A percentile compares a stretch with the other conserved stretches of the same genome.
These are phyloP conservation scores for Orcinus orca DNA, from an alignment of 2,113 vertebrate genomes.

Conservation along the genomic window DNA sequence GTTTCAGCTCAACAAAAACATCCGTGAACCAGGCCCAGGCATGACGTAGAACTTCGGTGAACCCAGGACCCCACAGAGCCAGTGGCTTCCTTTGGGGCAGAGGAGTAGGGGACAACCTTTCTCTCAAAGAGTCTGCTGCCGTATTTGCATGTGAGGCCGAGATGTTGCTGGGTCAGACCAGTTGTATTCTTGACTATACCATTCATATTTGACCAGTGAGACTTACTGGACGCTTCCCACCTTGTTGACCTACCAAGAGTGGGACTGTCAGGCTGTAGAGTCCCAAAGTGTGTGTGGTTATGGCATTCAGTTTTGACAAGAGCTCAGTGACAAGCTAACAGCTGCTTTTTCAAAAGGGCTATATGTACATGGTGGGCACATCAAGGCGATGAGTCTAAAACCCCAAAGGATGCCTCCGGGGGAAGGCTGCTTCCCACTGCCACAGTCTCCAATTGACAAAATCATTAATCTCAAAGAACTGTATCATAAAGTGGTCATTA, in stretches of 20 bases:
- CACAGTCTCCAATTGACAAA: background rate
- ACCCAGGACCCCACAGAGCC: background rate
- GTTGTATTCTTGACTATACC: background rate
- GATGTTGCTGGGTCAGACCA: background rate
- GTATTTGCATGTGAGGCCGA: background rate
- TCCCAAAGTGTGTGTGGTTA: background rate
- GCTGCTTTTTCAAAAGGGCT: background rate
- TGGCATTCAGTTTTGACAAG: background rate
- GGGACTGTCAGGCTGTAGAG: background rate
- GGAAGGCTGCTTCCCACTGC: background rate
- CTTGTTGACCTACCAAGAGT: background rate
- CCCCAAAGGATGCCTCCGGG: background rate
- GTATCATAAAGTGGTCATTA: background rate
- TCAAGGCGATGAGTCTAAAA: background rate
- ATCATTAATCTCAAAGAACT: background rate
- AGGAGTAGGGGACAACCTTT: background rate
- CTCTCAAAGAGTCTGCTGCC: background rate
- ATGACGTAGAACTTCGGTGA: background rate
- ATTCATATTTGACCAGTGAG: background rate
- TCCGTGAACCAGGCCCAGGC: background rate
- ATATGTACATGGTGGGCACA: background rate
- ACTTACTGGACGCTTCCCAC: background rate
- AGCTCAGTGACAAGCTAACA: background rate
- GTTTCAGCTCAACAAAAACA: background rate
- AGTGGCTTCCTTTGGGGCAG: background rate